These are phyloP conservation scores for Zaprionus obscuricornis DNA, from an alignment of 2,888 invertebrate species.

Conservation along the genomic window DNA sequence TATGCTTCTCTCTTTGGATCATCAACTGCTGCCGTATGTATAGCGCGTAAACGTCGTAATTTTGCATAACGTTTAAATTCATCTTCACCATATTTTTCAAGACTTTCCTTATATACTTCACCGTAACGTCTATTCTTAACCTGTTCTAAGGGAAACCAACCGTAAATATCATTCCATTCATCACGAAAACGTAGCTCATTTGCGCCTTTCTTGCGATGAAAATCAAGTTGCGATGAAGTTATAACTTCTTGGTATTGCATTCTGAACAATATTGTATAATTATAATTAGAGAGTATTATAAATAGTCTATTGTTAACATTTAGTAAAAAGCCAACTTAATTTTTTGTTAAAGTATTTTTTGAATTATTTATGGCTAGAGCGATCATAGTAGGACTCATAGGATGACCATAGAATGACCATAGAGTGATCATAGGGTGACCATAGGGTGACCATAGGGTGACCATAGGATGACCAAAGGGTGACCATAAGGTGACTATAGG, in stretches of 20 bases:
- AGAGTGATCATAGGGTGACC: too few relatives aligned
- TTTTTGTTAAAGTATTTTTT: too few relatives aligned
- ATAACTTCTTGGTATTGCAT: conserved; percentile 27
- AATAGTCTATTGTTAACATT: too few relatives aligned
- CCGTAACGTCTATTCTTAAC: conserved; percentile 6
- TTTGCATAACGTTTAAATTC: conserved; percentile 30
- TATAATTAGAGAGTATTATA: too few relatives aligned
- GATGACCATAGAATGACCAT: too few relatives aligned
- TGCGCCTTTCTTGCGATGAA: conserved; percentile 6
- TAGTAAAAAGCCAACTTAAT: too few relatives aligned
- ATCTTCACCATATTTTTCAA: conserved; percentile 28
- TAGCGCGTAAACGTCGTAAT: conserved; percentile 6
- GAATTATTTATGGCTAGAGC: too few relatives aligned
- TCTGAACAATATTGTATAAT: too few relatives aligned
- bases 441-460: too few relatives aligned
- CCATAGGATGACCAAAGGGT: too few relatives aligned
- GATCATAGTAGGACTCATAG: too few relatives aligned
- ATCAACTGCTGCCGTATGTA: not conserved
- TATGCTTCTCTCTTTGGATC: not conserved
- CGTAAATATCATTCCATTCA: conserved; percentile 11
- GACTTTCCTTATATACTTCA: conserved; percentile 37
- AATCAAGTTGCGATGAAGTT: conserved; percentile 36
- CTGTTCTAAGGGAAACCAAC: conserved; percentile 46
- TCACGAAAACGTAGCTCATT: not conserved
- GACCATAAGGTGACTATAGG: too few relatives aligned